phyloP scores from a whole-genome alignment of 2,113 vertebrate genomes.

The Myrmecophaga tridactyla region DNA sequence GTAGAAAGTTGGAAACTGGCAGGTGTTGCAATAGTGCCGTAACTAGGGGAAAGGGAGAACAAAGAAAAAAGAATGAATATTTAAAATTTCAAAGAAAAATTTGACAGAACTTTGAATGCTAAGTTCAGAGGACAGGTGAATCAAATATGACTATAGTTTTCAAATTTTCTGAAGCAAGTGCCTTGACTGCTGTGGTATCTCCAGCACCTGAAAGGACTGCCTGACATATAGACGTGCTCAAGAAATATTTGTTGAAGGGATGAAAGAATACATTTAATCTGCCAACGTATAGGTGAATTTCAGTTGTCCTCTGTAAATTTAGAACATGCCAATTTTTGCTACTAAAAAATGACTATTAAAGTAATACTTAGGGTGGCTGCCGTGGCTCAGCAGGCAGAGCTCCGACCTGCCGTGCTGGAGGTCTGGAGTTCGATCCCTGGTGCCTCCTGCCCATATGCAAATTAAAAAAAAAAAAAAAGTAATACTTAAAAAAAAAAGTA shows the following conservation, averaged over 20 bases:
- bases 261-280: neutral
- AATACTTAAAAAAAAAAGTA: too few species aligned
- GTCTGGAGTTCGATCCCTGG: too few species aligned
- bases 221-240: neutral
- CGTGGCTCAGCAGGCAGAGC: too few species aligned
- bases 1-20: neutral
- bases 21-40: neutral
- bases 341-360: slow-evolving; percentile 26
- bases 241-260: neutral
- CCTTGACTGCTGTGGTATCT: neutral
- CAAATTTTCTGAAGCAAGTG: neutral
- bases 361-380: too few species aligned
- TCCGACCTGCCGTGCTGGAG: too few species aligned
- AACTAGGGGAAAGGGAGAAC: neutral
- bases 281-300: neutral
- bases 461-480: too few species aligned
- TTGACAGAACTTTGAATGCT: neutral
- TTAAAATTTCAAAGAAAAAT: slow-evolving; percentile 15
- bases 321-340: neutral
- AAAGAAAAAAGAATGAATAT: neutral
- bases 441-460: too few species aligned
- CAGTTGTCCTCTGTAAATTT: neutral
- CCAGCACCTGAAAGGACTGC: neutral
- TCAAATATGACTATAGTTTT: neutral
- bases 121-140: neutral